phyloP scores from a whole-genome alignment of 2,888 invertebrate genomes.

The Pasiphila rectangulata region DNA sequence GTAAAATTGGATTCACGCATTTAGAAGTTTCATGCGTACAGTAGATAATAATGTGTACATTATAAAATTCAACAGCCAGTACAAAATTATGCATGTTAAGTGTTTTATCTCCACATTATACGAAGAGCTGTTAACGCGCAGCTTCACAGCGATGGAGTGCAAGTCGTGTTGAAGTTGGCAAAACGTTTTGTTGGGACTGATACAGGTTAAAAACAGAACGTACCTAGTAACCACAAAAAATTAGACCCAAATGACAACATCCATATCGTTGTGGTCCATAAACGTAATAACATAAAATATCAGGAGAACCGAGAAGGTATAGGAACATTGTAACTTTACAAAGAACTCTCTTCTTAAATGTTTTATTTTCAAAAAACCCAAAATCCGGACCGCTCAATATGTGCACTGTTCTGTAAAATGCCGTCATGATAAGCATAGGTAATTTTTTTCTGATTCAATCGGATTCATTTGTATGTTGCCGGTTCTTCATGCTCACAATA shows the following conservation, averaged over 20 bases:
- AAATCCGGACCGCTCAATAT: not conserved
- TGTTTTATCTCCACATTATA: not conserved
- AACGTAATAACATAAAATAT: not conserved
- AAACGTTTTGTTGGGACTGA: slow-evolving; percentile 1
- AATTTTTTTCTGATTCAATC: too few species aligned
- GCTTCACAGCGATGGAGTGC: not conserved
- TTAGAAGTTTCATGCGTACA: not conserved
- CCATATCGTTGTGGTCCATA: too few species aligned
- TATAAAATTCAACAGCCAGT: not conserved
- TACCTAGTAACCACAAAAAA: not conserved
- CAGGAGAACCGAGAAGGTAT: not conserved
- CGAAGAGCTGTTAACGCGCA: not conserved
- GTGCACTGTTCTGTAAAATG: not conserved
- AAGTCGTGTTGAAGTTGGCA: not conserved
- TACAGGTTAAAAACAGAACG: not conserved
- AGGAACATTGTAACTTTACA: not conserved
- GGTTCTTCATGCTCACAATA: too few species aligned
- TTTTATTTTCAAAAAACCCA: not conserved
- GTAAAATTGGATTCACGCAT: not conserved
- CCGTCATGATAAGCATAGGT: not conserved
- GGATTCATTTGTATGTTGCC: too few species aligned
- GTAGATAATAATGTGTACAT: not conserved
- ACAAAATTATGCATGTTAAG: not conserved
- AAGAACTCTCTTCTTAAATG: not conserved
- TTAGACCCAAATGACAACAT: too few species aligned